phyloP scores from a whole-genome alignment of 2,113 vertebrate genomes.

The Acanthochromis polyacanthus region DNA sequence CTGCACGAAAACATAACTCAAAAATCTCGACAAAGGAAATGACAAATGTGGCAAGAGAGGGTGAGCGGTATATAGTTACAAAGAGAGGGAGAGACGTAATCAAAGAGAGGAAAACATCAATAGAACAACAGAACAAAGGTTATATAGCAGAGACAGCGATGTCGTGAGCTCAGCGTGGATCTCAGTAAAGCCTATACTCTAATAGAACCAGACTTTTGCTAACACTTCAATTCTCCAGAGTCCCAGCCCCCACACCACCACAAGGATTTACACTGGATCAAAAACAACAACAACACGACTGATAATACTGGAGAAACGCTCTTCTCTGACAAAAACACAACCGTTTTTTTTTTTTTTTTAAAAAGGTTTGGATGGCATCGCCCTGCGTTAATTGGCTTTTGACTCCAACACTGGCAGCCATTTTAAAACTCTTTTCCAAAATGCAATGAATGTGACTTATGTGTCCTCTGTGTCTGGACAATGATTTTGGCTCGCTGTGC shows the following conservation, averaged over 20 bases:
- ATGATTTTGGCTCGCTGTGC: slow-evolving; percentile 62
- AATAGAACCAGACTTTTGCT: slow-evolving; percentile 50
- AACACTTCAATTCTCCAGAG: slow-evolving; percentile 46
- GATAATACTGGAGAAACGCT: slow-evolving; percentile 21
- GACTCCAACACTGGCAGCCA: slow-evolving; percentile 32
- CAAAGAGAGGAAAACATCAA: slow-evolving; percentile 44
- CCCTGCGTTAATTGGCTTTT: slow-evolving; percentile 33
- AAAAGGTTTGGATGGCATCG: slow-evolving; percentile 14
- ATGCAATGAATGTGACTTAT: slow-evolving; percentile 74
- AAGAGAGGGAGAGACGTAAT: slow-evolving; percentile 28
- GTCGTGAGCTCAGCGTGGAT: slow-evolving; percentile 46
- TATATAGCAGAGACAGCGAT: slow-evolving; percentile 20
- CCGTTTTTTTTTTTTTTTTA: too few species aligned
- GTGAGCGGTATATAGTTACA: slow-evolving; percentile 9
- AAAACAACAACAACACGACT: slow-evolving; percentile 29
- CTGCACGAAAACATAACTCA: slow-evolving; percentile 11
- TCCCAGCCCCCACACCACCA: slow-evolving; percentile 22
- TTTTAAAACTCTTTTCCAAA: slow-evolving; percentile 52
- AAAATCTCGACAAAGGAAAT: slow-evolving; percentile 7
- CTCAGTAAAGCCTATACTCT: slow-evolving; percentile 55
- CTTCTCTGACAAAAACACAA: slow-evolving; percentile 17
- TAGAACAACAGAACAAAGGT: slow-evolving; percentile 46
- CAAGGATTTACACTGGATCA: slow-evolving; percentile 51
- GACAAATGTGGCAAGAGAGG: slow-evolving; percentile 9
- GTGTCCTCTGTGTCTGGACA: slow-evolving; percentile 67